Evolutionary conservation across 2,113 vertebrate species (phyloP).

Genomic region (Neoarius graeffei): DNA sequence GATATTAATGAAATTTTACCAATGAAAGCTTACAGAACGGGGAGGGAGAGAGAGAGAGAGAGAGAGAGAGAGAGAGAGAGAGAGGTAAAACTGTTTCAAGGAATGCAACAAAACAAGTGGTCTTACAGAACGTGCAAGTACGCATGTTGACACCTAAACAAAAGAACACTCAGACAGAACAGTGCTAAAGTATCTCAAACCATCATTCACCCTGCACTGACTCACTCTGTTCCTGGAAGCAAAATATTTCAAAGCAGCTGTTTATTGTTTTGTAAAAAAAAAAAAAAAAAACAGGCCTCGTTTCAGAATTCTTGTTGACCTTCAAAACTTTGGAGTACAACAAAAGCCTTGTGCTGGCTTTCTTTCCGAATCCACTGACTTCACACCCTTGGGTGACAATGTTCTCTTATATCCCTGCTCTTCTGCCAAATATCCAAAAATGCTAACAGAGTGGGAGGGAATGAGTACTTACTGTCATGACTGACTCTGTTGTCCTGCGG

Average conservation of each 20-base stretch:
- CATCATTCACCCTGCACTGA: constrained; percentile 15
- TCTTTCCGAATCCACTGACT: constrained; percentile 4
- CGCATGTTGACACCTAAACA: constrained; percentile 12
- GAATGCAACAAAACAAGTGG: background rate
- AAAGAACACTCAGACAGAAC: constrained; percentile 23
- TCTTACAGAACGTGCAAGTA: background rate
- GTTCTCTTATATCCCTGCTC: constrained; percentile 26
- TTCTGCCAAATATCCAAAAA: background rate
- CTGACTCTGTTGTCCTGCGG: constrained; percentile 78
- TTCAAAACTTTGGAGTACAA: constrained; percentile 41
- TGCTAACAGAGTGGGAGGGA: background rate
- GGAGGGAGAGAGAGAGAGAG: too few relatives aligned
- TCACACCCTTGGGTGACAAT: constrained; percentile 49
- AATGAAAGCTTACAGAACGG: background rate
- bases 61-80: too few relatives aligned
- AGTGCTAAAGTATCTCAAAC: background rate
- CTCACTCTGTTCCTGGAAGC: background rate
- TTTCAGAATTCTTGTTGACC: constrained; percentile 39
- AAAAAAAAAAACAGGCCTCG: constrained; percentile 26
- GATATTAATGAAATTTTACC: constrained; percentile 4
- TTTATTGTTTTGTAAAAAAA: background rate
- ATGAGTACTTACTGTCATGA: constrained; percentile 77
- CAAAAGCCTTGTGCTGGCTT: constrained; percentile 25
- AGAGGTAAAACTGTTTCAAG: background rate
- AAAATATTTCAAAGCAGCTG: constrained; percentile 33